Conservation (phyloP, 2,888 invertebrate species). For the Plebejus anna region DNA sequence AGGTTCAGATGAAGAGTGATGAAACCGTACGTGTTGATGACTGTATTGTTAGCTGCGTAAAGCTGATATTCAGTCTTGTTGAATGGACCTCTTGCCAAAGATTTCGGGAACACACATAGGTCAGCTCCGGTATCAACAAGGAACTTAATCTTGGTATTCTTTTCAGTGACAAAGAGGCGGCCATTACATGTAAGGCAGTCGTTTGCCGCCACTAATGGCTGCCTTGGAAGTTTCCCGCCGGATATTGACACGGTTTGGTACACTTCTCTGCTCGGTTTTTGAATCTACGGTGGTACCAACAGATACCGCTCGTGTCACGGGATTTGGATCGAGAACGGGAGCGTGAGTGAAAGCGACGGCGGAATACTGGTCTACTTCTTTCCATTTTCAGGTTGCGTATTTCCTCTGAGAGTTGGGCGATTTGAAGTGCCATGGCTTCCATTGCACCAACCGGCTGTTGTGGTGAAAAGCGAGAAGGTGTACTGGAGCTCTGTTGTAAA, state of each 20-base stretch:
- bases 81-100: too few species aligned
- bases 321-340: not conserved
- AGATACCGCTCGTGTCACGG: conserved; percentile 21
- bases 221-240: conserved; percentile 38
- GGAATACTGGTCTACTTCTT: not conserved
- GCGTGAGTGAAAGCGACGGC: not conserved
- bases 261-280: conserved; percentile 36
- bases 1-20: too few species aligned
- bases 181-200: conserved; percentile 38
- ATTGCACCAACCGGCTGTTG: not conserved
- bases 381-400: not conserved
- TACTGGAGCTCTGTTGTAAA: not conserved
- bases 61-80: too few species aligned
- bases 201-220: conserved; percentile 43
- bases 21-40: too few species aligned
- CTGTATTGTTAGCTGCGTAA: too few species aligned
- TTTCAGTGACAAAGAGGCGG: conserved; percentile 34
- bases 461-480: not conserved
- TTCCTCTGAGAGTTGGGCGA: not conserved
- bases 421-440: conserved; percentile 8
- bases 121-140: conserved; percentile 17
- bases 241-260: conserved; percentile 37
- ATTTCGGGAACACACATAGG: conserved; percentile 31
- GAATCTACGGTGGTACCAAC: conserved; percentile 37
- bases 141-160: not conserved